Conservation (phyloP, 2,113 vertebrate genomes). For the Festucalex cinctus region DNA sequence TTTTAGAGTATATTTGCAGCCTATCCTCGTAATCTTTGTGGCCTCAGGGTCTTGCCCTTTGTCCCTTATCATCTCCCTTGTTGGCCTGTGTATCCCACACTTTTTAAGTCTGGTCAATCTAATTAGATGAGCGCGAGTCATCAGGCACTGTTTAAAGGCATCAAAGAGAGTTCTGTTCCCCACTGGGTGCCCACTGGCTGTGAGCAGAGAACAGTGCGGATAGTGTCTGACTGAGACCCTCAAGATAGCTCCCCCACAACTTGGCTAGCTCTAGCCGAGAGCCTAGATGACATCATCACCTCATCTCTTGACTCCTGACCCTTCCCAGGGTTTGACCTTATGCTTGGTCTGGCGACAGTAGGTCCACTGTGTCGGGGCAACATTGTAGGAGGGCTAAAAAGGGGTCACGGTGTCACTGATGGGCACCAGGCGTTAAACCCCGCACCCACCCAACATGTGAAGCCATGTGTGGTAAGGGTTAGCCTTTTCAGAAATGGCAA, state of each 20-base stretch:
- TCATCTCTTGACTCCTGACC: conserved; percentile 60
- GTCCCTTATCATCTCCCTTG: conserved; percentile 28
- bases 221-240: conserved; percentile 55
- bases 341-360: conserved; percentile 60
- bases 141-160: conserved; percentile 71
- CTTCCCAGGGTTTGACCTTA: conserved; percentile 58
- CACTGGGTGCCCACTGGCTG: conserved; percentile 63
- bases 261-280: conserved; percentile 40
- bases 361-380: conserved; percentile 50
- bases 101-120: conserved; percentile 55
- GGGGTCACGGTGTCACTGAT: conserved; percentile 52
- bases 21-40: conserved; percentile 28
- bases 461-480: conserved; percentile 6
- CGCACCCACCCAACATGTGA: conserved; percentile 18
- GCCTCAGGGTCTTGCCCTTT: conserved; percentile 36
- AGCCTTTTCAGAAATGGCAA: conserved; percentile 22
- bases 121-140: conserved; percentile 71
- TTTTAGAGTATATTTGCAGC: conserved; percentile 17
- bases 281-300: conserved; percentile 70
- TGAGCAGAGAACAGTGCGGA: conserved; percentile 62
- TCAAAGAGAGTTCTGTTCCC: conserved; percentile 71
- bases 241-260: conserved; percentile 38
- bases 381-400: conserved; percentile 39
- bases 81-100: conserved; percentile 38
- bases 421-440: conserved; percentile 36